Percentiles rank a stretch among this genome's conserved stretches.
Conservation (phyloP, 2,797 vertebrate genomes). For the Mallotus villosus region DNA sequence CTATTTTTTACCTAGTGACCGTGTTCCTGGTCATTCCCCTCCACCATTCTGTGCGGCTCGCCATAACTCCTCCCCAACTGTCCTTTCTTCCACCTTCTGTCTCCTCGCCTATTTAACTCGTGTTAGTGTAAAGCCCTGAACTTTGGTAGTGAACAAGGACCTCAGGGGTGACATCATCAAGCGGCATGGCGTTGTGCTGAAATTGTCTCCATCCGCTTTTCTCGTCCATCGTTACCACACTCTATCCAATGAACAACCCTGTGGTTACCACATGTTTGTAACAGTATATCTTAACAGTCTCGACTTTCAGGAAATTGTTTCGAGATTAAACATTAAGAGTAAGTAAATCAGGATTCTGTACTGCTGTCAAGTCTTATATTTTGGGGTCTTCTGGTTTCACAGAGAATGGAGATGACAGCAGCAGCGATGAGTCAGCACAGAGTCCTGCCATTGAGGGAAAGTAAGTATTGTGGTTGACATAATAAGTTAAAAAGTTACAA, state of each 20-base stretch:
- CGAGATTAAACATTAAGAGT: background rate
- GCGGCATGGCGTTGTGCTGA: conserved; percentile 67
- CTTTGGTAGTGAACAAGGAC: conserved; percentile 40
- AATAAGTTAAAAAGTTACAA: background rate
- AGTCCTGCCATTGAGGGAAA: conserved; percentile 91
- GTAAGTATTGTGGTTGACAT: conserved; percentile 66
- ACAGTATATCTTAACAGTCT: background rate
- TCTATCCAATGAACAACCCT: conserved; percentile 11
- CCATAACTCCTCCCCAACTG: conserved; percentile 18
- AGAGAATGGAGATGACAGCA: conserved; percentile 94
- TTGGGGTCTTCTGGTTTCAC: conserved; percentile 46
- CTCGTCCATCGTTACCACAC: conserved; percentile 40
- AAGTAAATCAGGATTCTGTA: too few relatives aligned
- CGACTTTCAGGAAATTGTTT: background rate
- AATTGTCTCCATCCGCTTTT: conserved; percentile 61
- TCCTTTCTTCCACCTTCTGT: conserved; percentile 26
- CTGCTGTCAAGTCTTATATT: background rate
- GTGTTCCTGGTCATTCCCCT: conserved; percentile 9
- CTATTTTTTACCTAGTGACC: conserved; percentile 14
- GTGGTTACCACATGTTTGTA: background rate
- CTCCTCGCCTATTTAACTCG: conserved; percentile 6
- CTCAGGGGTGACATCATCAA: conserved; percentile 29
- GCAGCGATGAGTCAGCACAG: conserved; percentile 90
- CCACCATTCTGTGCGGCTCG: conserved; percentile 17
- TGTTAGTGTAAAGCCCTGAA: conserved; percentile 28